Evolutionary conservation across 2,113 vertebrate species (phyloP), one percentile per base, ranked within the genome.

Genomic region (Phaethon lepturus): DNA sequence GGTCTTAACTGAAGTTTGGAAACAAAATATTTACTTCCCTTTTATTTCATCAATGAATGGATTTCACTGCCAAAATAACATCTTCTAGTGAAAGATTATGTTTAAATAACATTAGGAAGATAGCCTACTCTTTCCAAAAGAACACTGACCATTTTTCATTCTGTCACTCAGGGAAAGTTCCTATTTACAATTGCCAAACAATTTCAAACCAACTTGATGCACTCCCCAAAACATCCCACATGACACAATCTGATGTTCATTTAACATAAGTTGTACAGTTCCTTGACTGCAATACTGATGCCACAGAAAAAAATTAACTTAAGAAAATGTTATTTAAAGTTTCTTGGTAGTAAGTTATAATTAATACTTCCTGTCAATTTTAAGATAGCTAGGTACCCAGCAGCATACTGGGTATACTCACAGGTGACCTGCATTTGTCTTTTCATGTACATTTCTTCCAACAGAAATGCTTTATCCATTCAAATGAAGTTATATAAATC

Each of bases 21-120:
- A 92, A 94, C 17, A 20, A 96, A 95, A 28, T 71, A 73, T 87
- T 85, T 80, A 74, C 18, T 93, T 92, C 84, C 44, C 14, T 91
- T 62, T 94, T 58, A 60, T 52, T 95, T 72, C 23, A 58, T 53
- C 28, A 53, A 7, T 35, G 8, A 73, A 80, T 31, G 13, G 64
- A 87, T 86, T 93, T 33, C 20, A 31, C 18, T 56, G 11, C 7
- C 79, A 90, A 91, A 64, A 88, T 73, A 62, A 74, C 38, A 31
- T 84, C 17, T 74, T 93, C 26, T 67, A 40, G 42, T 33, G 23
- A 79, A 90, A 63, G 5, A 90, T 63, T 55, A 29, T 17, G 25
- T 88, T 78, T 68, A 71, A 88, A 84, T 44, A 96, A 33, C 35
- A 47, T 25, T 53, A 88, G 50, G 12, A 49, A 84, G 53, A 85